Base-by-base conservation (phyloP, 2,888 invertebrate species). In the Euphydryas editha region DNA sequence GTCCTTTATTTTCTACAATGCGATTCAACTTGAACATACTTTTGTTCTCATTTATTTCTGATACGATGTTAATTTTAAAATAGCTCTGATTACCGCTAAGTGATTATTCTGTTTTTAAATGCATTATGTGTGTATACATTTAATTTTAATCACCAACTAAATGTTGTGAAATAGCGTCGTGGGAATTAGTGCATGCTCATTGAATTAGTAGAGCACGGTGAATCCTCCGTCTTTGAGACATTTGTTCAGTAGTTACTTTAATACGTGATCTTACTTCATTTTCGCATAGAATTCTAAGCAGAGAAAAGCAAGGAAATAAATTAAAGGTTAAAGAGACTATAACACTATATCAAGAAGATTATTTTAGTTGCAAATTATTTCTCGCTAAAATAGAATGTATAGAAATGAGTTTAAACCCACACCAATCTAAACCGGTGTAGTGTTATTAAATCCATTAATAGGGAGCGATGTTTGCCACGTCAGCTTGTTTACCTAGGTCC, bases 391-490 rank as follows among this genome's bases (percentile, higher is more conserved):
- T 24, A 51, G 6, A 51, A 51, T n/a, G n/a, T 30, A 8, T 51
- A 51, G 24, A 51, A 24, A 51, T 30, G 18, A 18, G 11, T 47
- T 7, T 18, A 24, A 5, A 51, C 11, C 24, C 11, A 24, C 30
- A 24, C 21, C 17, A 17, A 30, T 36, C 30, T 36, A 36, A 54
- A 54, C 17, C 54, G 59, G 59, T 24, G 56, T 30, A 63, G 47
- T 51, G 46, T 42, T 37, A 47, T 39, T 85, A 85, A 86, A 85
- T 81, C 80, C 73, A 81, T 85, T 85, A 85, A 81, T 83, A 81
- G 81, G 73, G 75, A 78, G 75, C 78, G 72, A 78, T 83, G 83
- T 85, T 85, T 85, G 80, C 82, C 79, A 78, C 81, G 81, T 83
- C 72, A 51, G 71, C 68, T 62, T 71, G 72, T 68, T 74, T 73